Conservation (phyloP, 1,140 invertebrate genomes). For the Drusus annulatus region DNA sequence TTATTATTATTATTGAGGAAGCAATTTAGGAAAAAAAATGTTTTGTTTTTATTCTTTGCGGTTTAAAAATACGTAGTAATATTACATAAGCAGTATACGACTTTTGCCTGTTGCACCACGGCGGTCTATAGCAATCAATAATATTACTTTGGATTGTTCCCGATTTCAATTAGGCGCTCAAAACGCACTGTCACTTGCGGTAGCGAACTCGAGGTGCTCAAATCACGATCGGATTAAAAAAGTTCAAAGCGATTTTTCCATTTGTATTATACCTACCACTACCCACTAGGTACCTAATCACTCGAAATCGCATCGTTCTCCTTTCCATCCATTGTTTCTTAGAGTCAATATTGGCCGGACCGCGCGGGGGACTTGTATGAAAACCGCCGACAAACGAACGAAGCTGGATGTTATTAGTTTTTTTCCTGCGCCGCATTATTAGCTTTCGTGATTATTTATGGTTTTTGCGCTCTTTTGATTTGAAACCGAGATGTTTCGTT, state of each 20-base stretch:
- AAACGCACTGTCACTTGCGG: constrained; percentile 7
- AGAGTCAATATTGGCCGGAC: constrained; percentile 53
- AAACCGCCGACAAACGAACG: constrained; percentile 57
- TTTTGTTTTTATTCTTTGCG: no score
- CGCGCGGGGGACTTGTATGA: constrained; percentile 41
- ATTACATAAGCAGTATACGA: no score
- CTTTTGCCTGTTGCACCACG: no score
- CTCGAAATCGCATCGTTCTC: constrained; percentile 35
- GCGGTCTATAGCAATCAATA: background rate
- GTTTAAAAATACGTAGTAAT: no score
- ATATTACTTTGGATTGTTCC: background rate
- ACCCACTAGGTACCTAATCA: background rate
- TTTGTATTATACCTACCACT: background rate
- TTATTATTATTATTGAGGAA: no score
- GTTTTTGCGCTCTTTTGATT: constrained; percentile 44
- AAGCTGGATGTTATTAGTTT: constrained; percentile 52
- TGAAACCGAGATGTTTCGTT: constrained; percentile 5
- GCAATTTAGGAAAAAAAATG: no score
- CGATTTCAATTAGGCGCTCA: no score
- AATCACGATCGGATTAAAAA: constrained; percentile 45
- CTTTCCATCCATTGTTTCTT: constrained; percentile 52
- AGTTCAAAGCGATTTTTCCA: constrained; percentile 50
- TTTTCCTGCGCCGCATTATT: constrained; percentile 51
- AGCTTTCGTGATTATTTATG: constrained; percentile 54
- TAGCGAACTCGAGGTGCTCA: constrained; percentile 10